Evolutionary conservation across 2,888 invertebrate species (phyloP), one percentile per base, ranked within the genome.

Genomic region (Eupithecia dodoneata): DNA sequence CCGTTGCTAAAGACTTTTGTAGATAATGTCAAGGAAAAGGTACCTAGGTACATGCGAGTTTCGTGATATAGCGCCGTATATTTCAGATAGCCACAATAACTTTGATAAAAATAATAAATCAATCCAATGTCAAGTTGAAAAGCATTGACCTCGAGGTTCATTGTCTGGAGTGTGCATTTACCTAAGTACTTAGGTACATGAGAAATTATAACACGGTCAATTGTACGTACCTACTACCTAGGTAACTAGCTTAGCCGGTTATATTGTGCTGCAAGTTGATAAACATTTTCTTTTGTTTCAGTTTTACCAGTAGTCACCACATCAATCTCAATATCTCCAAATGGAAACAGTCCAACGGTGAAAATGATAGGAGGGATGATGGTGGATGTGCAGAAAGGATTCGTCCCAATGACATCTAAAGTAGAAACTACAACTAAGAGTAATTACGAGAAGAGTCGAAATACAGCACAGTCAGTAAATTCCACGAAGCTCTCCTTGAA

Each of bases 281-380:
- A 74, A 52, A 41, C 18, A 49, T 76, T 41, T 76, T 76, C 10
- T 83, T 85, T 92, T 91, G 87, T 95, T 95, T 81, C 93, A 95
- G 96, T 91, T 82, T 85, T 93, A 83, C 89, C 92, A 81, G 84
- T 85, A 2, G 79, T 90, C 80, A 91, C 91, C 66, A 85, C 89
- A 75, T 85, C 94, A 65, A 95, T 96, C 72, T 93, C 94, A 79
- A 89, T 96, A 76, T 93, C 94, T 74, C 89, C 96, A 79, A 95
- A 95, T 87, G 95, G 95, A 63, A 94, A 95, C 81, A 95, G 94
- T 85, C 95, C 95, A 47, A 91, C 92, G 83, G 89, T 90, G 15
- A 95, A 93, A 89, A 93, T 94, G 92, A 81, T 90, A 2, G 89
- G 92, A 52, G 90, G 94, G 6, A 91, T 93, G 88, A 89, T 89